Evolutionary conservation across 2,113 vertebrate genomes (phyloP), one percentile per base, ranked within the genome.

Genomic region (Pipra filicauda): DNA sequence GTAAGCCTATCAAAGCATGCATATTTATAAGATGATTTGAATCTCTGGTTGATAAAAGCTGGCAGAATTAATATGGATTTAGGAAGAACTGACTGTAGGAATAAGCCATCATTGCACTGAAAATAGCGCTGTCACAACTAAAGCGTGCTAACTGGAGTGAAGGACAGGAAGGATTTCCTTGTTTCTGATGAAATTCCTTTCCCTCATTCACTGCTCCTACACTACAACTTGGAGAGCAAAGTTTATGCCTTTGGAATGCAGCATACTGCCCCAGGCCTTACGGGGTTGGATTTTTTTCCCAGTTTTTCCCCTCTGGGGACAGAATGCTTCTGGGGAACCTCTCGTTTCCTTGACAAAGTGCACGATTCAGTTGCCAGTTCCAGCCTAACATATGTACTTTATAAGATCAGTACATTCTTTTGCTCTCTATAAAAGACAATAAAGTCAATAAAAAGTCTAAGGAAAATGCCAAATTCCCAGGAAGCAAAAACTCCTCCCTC

Each of bases 231-330:
- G n/a, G 61, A 75, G 61, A 96, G 80, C 70, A 96, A 96, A 93
- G 83, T 93, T 93, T 51, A 92, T 66, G 69, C 44, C 44, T 92
- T 88, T 91, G 93, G 88, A 94, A 93, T 93, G 83, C 76, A 76
- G 66, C 70, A 91, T 61, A 91, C 46, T 92, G 44, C 54, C 86
- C 83, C 61, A 31, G n/a, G 48, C 54, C 10, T 73, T 70, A 77
- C 1, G 21, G 27, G 27, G 30, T 64, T 39, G 59, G 59, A 83
- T 48, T 59, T 58, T 26, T 72, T 57, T 44, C 43, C 33, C 3
- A 12, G 7, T 37, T 73, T 77, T 59, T 35, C 44, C 54, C 31
- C 73, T 44, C 79, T 37, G 39, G 91, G 77, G 64, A 73, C 37
- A 85, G 39, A 86, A 57, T 80, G 31, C 75, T 70, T 88, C 58